Conservation (phyloP, 1,140 invertebrate genomes). For the Drosophila burlai region DNA sequence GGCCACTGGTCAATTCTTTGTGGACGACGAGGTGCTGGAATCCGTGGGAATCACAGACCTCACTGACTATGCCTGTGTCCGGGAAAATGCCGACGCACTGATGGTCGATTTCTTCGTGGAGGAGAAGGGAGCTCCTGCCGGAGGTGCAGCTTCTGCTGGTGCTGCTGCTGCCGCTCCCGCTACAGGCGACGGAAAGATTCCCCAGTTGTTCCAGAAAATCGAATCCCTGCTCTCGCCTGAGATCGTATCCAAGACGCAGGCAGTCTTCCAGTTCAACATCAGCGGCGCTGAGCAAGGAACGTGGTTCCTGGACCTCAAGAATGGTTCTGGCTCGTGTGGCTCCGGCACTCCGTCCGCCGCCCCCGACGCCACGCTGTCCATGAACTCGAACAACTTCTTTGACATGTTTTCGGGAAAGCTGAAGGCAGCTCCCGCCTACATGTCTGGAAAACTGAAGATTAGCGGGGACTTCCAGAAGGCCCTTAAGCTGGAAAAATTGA, state of each 20-base stretch:
- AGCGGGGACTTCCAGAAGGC: constrained; percentile 96
- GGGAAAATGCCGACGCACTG: constrained; percentile 89
- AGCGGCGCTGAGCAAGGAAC: constrained; percentile 92
- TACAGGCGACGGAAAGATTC: constrained; percentile 51
- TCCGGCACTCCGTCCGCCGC: constrained; percentile 89
- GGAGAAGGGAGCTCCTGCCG: constrained; percentile 40
- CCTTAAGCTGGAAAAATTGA: constrained; percentile 98
- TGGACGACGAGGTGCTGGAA: constrained; percentile 96
- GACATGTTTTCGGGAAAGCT: constrained; percentile 94
- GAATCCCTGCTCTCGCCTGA: constrained; percentile 89
- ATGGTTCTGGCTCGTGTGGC: constrained; percentile 92
- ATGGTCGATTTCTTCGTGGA: constrained; percentile 97
- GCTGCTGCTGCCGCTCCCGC: constrained; percentile 5
- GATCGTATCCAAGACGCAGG: constrained; percentile 92
- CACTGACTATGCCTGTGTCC: constrained; percentile 94
- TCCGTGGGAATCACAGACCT: constrained; percentile 94
- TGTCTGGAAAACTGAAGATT: constrained; percentile 98
- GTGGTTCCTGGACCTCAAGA: constrained; percentile 97
- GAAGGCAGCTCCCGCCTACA: constrained; percentile 96
- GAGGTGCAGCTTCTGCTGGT: neutral
- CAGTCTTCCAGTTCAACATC: constrained; percentile 95
- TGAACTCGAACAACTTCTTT: constrained; percentile 92
- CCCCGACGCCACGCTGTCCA: constrained; percentile 94
- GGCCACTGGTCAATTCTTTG: constrained; percentile 95
- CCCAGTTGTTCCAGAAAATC: constrained; percentile 70